These are phyloP conservation scores for Dromococcyx pavoninus DNA, from an alignment of 2,797 vertebrate species.

Conservation along the genomic window DNA sequence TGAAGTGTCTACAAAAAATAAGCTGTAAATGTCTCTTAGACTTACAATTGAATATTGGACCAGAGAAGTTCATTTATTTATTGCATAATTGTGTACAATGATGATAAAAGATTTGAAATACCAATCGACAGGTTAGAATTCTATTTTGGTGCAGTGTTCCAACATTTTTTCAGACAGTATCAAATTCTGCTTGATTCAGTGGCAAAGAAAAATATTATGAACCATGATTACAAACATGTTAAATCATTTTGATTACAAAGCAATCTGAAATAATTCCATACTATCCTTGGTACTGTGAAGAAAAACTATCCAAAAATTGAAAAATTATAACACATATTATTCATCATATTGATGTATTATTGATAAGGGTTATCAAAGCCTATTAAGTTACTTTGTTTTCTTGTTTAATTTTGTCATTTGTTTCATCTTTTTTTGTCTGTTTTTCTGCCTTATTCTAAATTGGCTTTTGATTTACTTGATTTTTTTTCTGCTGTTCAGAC, in stretches of 20 bases:
- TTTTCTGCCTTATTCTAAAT: slow-evolving; percentile 45
- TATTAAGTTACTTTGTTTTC: neutral
- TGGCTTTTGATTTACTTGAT: slow-evolving; percentile 57
- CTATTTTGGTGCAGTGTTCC: neutral
- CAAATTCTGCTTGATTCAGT: neutral
- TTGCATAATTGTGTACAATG: neutral
- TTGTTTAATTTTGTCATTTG: neutral
- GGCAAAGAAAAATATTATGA: neutral
- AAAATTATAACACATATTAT: neutral
- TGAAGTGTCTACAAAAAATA: neutral
- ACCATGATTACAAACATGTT: neutral
- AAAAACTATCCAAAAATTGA: neutral
- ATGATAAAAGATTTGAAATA: neutral
- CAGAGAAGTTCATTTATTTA: neutral
- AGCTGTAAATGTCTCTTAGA: neutral
- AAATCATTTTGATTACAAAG: neutral
- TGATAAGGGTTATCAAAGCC: neutral
- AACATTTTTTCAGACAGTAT: neutral
- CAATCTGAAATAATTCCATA: neutral
- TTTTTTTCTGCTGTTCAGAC: slow-evolving; percentile 69
- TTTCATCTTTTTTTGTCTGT: neutral
- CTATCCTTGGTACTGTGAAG: neutral
- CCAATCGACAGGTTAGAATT: neutral
- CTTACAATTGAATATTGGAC: neutral
- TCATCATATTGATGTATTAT: neutral